Base-by-base conservation (phyloP, 2,888 invertebrate species). In the Rhingia campestris region DNA sequence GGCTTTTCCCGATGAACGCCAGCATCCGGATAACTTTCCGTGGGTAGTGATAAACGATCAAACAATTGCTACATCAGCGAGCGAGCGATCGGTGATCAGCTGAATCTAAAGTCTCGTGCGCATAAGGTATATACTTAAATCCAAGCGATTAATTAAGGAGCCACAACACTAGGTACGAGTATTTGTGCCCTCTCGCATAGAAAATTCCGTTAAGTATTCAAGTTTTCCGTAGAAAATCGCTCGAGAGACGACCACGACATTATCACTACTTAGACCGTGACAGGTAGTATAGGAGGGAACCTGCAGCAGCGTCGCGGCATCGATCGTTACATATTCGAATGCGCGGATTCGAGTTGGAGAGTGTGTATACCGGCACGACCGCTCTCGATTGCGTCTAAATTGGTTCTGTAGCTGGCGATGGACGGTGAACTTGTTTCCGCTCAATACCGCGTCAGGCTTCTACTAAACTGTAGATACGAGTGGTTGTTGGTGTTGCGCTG, bases 371-470 rank as follows among this genome's bases (percentile, higher is more conserved):
- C 37, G 53, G 53, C 22, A 70, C 85, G 66, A 85, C 85, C 76
- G 76, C 51, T 81, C 85, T 75, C 67, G 85, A 72, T 85, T 74
- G 67, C 76, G 75, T 75, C 81, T 75, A 72, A 85, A 85, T 81
- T 85, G 80, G 81, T 67, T 81, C 81, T 85, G 85, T 76, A 56
- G 49, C 72, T 72, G 67, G 66, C 74, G 74, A 74, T 80, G 77
- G 79, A 54, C 69, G 51, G 45, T 84, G 70, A 80, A 73, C 82
- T 73, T 73, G 82, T 74, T 79, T 79, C 64, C 74, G 61, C 82
- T 33, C 49, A 45, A 73, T 53, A 45, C 67, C 41, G 58, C 47
- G 56, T 32, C n/a, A 32, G 59, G 43, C 61, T 70, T 59, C 56
- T 72, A 51, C 59, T n/a, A 43, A 10, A 12, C 30, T 43, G 45